A percentile compares a stretch with the other conserved stretches of the same genome.
Evolutionary conservation across 2,113 vertebrate species (phyloP).

Genomic region (Marcusenius ussheri): DNA sequence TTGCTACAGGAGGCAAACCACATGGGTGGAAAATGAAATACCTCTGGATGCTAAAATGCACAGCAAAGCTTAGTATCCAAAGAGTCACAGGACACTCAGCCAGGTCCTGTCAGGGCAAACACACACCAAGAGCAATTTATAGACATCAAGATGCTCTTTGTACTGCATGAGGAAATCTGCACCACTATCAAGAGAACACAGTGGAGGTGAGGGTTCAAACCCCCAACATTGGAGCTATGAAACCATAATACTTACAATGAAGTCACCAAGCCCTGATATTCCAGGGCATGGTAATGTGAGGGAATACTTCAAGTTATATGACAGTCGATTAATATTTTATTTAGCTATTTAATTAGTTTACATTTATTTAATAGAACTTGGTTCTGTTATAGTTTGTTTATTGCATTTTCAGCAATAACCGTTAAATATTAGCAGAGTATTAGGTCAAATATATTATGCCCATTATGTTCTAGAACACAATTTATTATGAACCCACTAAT

Average conservation of each 20-base stretch:
- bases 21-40: neutral
- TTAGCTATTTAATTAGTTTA: neutral
- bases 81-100: neutral
- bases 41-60: neutral
- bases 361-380: neutral
- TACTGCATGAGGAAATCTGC: neutral
- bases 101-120: neutral
- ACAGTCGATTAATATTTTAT: neutral
- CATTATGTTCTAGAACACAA: neutral
- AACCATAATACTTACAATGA: neutral
- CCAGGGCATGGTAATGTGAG: neutral
- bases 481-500: neutral
- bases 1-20: neutral
- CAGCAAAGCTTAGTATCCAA: neutral
- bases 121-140: neutral
- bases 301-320: neutral
- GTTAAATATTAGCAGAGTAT: neutral
- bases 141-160: neutral
- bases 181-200: neutral
- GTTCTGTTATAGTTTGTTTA: neutral
- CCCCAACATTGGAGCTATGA: neutral
- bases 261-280: neutral
- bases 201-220: neutral
- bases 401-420: neutral
- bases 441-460: neutral